Base-by-base conservation (phyloP, 2,888 invertebrate genomes). In the Charanyca ferruginea region DNA sequence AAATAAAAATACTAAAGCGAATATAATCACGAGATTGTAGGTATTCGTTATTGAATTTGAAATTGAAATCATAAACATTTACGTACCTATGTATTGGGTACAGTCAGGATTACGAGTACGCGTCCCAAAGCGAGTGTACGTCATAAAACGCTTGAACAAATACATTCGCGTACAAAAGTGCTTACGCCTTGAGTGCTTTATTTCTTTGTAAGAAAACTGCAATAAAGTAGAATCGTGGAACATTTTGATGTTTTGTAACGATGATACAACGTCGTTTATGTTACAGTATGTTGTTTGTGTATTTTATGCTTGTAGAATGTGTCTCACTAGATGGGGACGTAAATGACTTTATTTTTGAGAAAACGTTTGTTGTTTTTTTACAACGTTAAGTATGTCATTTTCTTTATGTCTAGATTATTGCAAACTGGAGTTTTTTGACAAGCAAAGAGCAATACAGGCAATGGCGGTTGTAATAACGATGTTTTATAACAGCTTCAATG, bases 161-260 rank as follows among this genome's bases (percentile, higher is more conserved):
- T 68, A 80, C 62, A 71, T 49, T 59, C 77, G 49, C 64, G 64
- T 41, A 65, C 80, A 66, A 25, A 68, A 66, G 45, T 47, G 49
- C 32, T 75, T 32, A 11, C 25, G 44, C n/a, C 47, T 80, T 57
- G 52, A 76, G 55, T 48, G 57, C 59, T 77, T 77, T 66, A 77
- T 80, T 59, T 72, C 65, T 80, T 77, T 80, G 67, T 67, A 67
- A 70, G 65, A 64, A 61, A 68, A 67, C 61, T 83, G 74, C 68
- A 59, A 80, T 80, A 73, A 80, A 83, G 67, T 64, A 64, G 66
- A 63, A 73, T 54, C 38, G 66, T 53, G 60, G 63, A 69, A 69
- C 78, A 65, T 77, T 76, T 58, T 66, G 51, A 60, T 47, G 66
- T 71, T 73, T 65, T 73, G 69, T 53, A 66, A 69, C 61, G 51